Evolutionary conservation across 2,888 invertebrate genomes (phyloP).

Genomic region (Homarus gammarus): DNA sequence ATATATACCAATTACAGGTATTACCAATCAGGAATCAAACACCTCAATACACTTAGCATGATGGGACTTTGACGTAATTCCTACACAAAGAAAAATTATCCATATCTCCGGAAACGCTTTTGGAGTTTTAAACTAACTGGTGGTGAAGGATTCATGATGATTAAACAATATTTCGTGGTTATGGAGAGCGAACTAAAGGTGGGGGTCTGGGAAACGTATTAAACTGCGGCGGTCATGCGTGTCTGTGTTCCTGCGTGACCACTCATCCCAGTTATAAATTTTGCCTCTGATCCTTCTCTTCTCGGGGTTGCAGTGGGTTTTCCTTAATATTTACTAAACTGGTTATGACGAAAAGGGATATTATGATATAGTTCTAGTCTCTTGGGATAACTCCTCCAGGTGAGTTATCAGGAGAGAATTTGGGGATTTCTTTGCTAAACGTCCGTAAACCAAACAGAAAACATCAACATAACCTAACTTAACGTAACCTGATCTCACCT

Average conservation of each 20-base stretch:
- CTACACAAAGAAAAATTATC: too few species aligned
- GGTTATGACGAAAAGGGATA: not conserved
- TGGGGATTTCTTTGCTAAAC: too few species aligned
- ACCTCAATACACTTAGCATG: too few species aligned
- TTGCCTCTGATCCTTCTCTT: not conserved
- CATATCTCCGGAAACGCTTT: constrained; percentile 5
- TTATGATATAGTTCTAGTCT: not conserved
- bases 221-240: constrained; percentile 28
- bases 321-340: not conserved
- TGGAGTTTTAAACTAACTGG: constrained; percentile 29
- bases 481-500: too few species aligned
- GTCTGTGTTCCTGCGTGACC: constrained; percentile 21
- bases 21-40: too few species aligned
- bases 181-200: constrained; percentile 26
- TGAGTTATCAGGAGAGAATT: not conserved
- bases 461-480: too few species aligned
- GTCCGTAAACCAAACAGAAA: too few species aligned
- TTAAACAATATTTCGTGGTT: constrained; percentile 38
- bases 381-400: not conserved
- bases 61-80: too few species aligned
- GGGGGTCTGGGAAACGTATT: constrained; percentile 25
- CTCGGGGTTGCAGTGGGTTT: not conserved
- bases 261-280: constrained; percentile 22
- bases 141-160: constrained; percentile 45
- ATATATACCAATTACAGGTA: too few species aligned